These are phyloP conservation scores for Biston betularia DNA, from an alignment of 2,888 invertebrate species.

Conservation along the genomic window DNA sequence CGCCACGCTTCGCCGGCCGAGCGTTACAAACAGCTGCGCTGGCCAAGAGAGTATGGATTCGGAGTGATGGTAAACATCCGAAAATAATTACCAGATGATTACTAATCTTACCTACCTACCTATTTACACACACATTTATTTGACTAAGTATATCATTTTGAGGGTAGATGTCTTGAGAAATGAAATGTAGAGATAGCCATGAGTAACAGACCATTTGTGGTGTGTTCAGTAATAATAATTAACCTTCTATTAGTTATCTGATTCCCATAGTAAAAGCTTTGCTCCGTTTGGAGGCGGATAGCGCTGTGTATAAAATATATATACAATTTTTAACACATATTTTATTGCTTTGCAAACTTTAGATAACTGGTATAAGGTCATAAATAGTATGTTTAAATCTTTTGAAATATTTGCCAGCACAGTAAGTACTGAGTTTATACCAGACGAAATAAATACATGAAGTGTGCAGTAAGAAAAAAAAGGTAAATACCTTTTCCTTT, in stretches of 20 bases:
- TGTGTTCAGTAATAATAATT: not conserved
- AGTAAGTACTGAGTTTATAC: no score
- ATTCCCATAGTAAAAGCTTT: no score
- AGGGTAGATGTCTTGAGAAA: not conserved
- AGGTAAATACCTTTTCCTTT: slow-evolving; percentile 12
- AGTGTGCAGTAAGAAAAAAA: not conserved
- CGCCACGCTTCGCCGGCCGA: slow-evolving; percentile 69
- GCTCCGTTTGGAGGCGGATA: no score
- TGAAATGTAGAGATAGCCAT: not conserved
- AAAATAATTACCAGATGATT: slow-evolving; percentile 31
- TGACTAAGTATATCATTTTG: not conserved
- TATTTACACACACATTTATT: slow-evolving; percentile 14
- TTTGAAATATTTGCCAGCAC: not conserved
- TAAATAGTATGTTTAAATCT: no score
- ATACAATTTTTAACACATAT: no score
- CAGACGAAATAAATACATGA: not conserved
- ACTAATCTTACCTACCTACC: slow-evolving; percentile 10
- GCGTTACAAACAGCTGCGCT: slow-evolving; percentile 73
- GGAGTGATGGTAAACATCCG: slow-evolving; percentile 34
- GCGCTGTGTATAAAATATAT: no score
- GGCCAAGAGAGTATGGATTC: slow-evolving; percentile 48
- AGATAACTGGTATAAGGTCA: no score
- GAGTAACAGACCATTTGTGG: not conserved
- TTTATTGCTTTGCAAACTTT: no score
- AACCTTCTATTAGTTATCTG: no score